Evolutionary conservation across 2,113 vertebrate genomes (phyloP), one percentile per base, ranked within the genome.

Genomic region (Hypanus sabinus): DNA sequence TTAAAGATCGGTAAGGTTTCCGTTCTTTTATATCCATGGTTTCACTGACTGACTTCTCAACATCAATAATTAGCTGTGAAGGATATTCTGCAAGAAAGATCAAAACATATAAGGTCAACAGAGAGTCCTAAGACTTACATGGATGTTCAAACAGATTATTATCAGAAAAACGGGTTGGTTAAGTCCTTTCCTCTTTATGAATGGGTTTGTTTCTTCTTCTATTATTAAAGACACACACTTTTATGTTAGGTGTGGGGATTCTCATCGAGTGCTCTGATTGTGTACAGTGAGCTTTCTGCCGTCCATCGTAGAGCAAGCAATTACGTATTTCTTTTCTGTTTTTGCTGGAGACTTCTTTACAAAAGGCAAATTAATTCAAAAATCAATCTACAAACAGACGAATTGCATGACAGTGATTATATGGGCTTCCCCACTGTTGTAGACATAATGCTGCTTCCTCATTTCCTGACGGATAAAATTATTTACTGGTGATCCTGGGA

Each of bases 1-100:
- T 99, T 96, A 99, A 97, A 77, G 99, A 99, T 95, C 99, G 98
- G 96, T 99, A 99, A 1, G 98, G 98, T 96, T 98, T 97, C 81
- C 98, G 98, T 95, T 99, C 99, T 95, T 99, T 99, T 95, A 98
- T 98, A 96, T 99, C 99, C 99, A 99, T 99, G 97, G 97, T 97
- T 96, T 96, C 96, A 65, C 96, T 93, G 95, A 94, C 96, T 94
- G 95, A 85, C n/a, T 96, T 96, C 95, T 97, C 97, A 97, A 95
- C 97, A 97, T 97, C 96, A 97, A 98, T 97, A 76, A 93, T 73
- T 93, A 93, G 38, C 70, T 5, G 91, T 55, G 0, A 55, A 36
- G 36, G 68, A 73, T 93, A 93, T 73, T 93, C 91, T 93, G 91
- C 91, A 93, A 93, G 8, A 22, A 73, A 93, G 38, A 55, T 55